Base-by-base conservation (phyloP, 2,888 invertebrate species). In the Tinea trinotella region DNA sequence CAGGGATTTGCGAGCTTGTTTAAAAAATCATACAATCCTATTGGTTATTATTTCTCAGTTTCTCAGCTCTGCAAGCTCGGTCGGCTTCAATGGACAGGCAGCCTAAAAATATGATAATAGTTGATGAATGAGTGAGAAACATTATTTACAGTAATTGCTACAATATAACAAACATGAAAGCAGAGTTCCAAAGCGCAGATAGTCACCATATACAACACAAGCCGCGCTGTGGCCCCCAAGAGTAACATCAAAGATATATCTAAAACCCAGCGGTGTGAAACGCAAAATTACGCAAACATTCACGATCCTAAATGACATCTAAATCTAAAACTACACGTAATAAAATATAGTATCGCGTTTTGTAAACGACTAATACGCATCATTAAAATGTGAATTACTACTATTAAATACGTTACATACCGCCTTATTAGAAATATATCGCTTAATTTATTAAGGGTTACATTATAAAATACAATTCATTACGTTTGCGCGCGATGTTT, bases 271-370 rank as follows among this genome's bases (percentile, higher is more conserved):
- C 13, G 40, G 40, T 40, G 9, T n/a, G 2, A 40, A 40, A 35
- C 35, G 7, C 2, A 4, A 40, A 35, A 35, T 13, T 15, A 15
- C 15, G 40, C 13, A 13, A 40, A 40, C 7, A 30, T 10, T 30
- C 30, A 40, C 40, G 40, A 40, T 10, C n/a, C 13, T 12, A 40
- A 13, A 13, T 2, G 40, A 15, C 40, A 40, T 40, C 40, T 40
- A 40, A 40, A n/a, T 40, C 40, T 40, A 40, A 40, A 40, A 12
- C 40, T 40, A 40, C 40, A 30, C n/a, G 7, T 2, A 30, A 30
- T 30, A 30, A 30, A 30, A 30, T 30, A 30, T 30, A 10, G 30
- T 30, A 30, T n/a, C 30, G 30, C 30, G 30, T 30, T 30, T 30
- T 30, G 30, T 2, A 30, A 30, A 30, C 30, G 30, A 4, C 30